Evolutionary conservation across 2,888 invertebrate genomes (phyloP), one percentile per base, ranked within the genome.

Genomic region (Polylopha cassiicola): DNA sequence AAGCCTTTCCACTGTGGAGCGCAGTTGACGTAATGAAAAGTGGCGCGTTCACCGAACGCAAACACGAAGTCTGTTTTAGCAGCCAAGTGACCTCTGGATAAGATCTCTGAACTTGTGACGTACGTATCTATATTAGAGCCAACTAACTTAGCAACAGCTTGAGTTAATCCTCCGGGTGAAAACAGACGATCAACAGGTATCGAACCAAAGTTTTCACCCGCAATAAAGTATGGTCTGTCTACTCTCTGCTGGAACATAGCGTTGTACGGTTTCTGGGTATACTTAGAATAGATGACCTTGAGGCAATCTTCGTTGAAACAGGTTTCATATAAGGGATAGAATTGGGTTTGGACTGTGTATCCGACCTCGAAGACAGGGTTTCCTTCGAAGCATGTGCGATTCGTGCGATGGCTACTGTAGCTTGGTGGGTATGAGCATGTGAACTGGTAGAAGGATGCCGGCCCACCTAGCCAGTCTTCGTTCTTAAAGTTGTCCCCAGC

Each of bases 1-100:
- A 90, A 87, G 0, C 79, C 79, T 10, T 87, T 87, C 91, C 91
- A 92, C 44, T 92, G 92, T 0, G 91, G 91, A 0, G 89, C 89
- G 2, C 87, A 88, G 57, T 92, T 92, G 1, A 90, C 70, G 45
- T 88, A 91, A 57, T 90, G 89, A 53, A 91, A 91, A 0, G 90
- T 90, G 0, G 89, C 81, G 4, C 82, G 73, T 52, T 91, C 89
- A 24, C 88, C 85, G 27, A 87, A 75, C 0, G 88, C 89, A 42
- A 87, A 89, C 1, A 87, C 76, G 41, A 89, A 90, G 61, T 91
- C 91, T 0, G 87, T 88, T 65, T 89, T 90, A 3, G 91, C 89
- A 0, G 88, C 80, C 36, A 91, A 67, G 65, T 91, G 91, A 2
- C 91, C 91, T 44, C 90, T 80, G 0, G 90, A 79, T 4, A 91